Percentiles rank a stretch among this genome's conserved stretches.
Conservation (phyloP, 2,113 vertebrate genomes). For the Phrynosoma platyrhinos region DNA sequence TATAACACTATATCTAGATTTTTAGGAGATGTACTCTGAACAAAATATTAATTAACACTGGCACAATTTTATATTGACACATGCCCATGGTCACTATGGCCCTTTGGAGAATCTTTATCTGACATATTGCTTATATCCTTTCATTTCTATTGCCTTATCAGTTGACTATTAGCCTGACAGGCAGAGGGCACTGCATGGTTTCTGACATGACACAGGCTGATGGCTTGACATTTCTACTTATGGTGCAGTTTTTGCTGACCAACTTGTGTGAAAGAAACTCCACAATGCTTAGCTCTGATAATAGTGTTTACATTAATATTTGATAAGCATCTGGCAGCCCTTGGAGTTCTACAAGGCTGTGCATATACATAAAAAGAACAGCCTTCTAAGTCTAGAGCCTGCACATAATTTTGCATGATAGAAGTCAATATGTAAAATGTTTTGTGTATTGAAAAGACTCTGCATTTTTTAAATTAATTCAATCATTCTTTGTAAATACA, state of each 20-base stretch:
- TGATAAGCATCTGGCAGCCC: conserved; percentile 80
- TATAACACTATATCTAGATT: no score
- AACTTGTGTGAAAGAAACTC: conserved; percentile 56
- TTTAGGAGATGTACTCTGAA: no score
- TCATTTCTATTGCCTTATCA: neutral
- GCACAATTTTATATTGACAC: neutral
- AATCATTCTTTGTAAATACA: neutral
- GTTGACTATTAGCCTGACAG: conserved; percentile 9
- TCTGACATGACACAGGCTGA: conserved; percentile 31
- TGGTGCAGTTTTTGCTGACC: conserved; percentile 69
- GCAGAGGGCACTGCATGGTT: neutral
- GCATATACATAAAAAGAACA: conserved; percentile 75
- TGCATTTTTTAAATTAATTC: conserved; percentile 56
- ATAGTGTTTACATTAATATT: conserved; percentile 79
- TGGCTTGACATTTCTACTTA: conserved; percentile 62
- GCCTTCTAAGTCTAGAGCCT: conserved; percentile 65
- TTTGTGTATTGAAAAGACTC: conserved; percentile 54
- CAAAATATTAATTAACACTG: no score
- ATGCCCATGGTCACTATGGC: neutral
- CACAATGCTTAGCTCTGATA: conserved; percentile 72
- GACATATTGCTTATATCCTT: neutral
- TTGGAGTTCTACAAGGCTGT: conserved; percentile 68
- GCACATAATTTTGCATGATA: conserved; percentile 61
- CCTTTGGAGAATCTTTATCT: neutral
- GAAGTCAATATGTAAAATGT: conserved; percentile 67